Percentiles rank a stretch among this genome's conserved stretches.
These are phyloP conservation scores for Hylomyscus alleni DNA, from an alignment of 2,797 vertebrate genomes.

Conservation along the genomic window DNA sequence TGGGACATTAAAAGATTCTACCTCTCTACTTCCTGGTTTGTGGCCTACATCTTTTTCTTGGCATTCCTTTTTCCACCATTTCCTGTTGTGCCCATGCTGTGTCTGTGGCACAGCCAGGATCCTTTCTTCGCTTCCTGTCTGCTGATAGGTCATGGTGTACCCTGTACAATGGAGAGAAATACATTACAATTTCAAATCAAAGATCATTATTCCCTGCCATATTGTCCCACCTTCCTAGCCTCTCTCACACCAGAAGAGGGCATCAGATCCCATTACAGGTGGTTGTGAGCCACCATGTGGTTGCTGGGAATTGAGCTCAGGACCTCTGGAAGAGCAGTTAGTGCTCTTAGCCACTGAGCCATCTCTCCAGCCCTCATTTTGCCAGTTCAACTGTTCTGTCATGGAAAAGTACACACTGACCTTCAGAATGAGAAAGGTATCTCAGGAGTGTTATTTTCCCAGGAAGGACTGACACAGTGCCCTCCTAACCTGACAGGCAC, in stretches of 20 bases:
- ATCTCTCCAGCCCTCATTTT: background rate
- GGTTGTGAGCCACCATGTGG: too few relatives aligned
- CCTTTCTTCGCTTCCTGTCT: background rate
- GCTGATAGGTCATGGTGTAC: background rate
- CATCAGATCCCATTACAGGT: too few relatives aligned
- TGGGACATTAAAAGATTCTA: background rate
- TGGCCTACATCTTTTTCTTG: background rate
- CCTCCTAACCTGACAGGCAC: background rate
- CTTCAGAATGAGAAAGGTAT: slow-evolving; percentile 11
- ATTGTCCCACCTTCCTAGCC: background rate
- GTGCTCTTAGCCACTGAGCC: too few relatives aligned
- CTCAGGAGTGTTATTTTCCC: slow-evolving; percentile 51
- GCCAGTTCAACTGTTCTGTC: background rate
- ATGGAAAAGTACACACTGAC: slow-evolving; percentile 19
- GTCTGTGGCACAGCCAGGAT: slow-evolving; percentile 17
- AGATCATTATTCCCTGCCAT: background rate
- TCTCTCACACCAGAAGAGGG: background rate
- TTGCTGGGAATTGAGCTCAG: too few relatives aligned
- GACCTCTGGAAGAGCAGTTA: too few relatives aligned
- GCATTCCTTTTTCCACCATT: background rate
- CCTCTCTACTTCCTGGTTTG: background rate
- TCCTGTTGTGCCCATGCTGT: background rate
- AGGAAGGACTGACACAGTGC: background rate
- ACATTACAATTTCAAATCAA: background rate
- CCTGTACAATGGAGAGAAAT: background rate